phyloP scores from a whole-genome alignment of 2,888 invertebrate genomes.

The Hedychridium roseum region DNA sequence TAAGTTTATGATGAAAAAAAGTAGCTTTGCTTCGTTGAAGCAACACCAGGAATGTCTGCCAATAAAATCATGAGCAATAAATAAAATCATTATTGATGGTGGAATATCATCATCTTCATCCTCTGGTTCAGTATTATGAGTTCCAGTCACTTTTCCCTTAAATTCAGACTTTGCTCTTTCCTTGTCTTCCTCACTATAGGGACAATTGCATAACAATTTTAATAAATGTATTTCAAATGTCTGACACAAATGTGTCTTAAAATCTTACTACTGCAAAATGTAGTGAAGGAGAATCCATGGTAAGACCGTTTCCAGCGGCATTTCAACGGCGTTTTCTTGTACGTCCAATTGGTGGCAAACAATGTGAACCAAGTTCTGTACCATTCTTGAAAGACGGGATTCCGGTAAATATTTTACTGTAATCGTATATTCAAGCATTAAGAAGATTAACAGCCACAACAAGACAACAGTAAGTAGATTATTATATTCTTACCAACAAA shows the following conservation, averaged over 20 bases:
- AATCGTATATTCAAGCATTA: conserved; percentile 10
- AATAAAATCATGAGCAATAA: conserved; percentile 85
- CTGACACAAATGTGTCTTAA: neutral
- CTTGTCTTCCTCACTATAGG: conserved; percentile 72
- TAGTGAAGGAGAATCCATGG: conserved; percentile 88
- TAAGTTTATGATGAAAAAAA: conserved; percentile 80
- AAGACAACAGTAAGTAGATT: conserved; percentile 1
- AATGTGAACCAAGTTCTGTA: conserved; percentile 78
- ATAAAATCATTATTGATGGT: conserved; percentile 78
- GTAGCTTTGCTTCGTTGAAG: conserved; percentile 77
- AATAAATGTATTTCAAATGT: neutral
- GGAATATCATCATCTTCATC: conserved; percentile 72
- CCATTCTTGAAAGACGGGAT: conserved; percentile 72
- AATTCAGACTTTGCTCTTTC: conserved; percentile 66
- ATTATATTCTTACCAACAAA: conserved; percentile 62
- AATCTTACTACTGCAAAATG: conserved; percentile 71
- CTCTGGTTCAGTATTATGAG: conserved; percentile 57
- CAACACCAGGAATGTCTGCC: conserved; percentile 84
- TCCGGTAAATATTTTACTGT: conserved; percentile 65
- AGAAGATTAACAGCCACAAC: neutral
- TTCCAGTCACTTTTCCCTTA: conserved; percentile 41
- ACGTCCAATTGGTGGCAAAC: conserved; percentile 81
- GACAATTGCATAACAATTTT: conserved; percentile 8
- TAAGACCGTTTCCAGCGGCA: conserved; percentile 74
- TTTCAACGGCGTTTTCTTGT: conserved; percentile 70